These are phyloP conservation scores for Drosophila dives DNA, from an alignment of 2,888 invertebrate genomes.

Conservation along the genomic window DNA sequence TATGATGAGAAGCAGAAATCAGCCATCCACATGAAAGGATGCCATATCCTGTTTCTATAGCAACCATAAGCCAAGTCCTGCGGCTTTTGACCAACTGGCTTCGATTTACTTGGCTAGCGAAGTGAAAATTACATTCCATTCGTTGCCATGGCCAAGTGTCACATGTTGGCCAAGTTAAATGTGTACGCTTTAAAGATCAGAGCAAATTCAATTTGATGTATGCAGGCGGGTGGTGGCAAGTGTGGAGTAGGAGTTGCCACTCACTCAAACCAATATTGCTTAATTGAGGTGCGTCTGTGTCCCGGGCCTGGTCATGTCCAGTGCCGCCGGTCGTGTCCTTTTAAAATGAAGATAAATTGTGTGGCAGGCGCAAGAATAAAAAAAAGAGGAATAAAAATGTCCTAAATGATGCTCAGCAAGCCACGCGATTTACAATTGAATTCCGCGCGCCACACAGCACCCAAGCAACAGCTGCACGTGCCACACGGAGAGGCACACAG, in stretches of 20 bases:
- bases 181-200: constrained; percentile 42
- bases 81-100: background rate
- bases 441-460: constrained; percentile 14
- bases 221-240: constrained; percentile 30
- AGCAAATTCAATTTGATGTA: constrained; percentile 58
- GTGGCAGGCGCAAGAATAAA: constrained; percentile 2
- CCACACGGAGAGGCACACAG: background rate
- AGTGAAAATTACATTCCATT: constrained; percentile 17
- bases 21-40: background rate
- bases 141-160: constrained; percentile 5
- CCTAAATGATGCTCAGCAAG: constrained; percentile 26
- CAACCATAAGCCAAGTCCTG: background rate
- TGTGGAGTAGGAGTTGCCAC: constrained; percentile 6
- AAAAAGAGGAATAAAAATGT: constrained; percentile 9
- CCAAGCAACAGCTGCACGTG: constrained; percentile 1
- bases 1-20: too few species aligned
- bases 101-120: constrained; percentile 36
- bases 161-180: constrained; percentile 31
- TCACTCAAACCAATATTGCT: constrained; percentile 18
- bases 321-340: too few species aligned
- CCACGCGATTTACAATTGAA: constrained; percentile 54
- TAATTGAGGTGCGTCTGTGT: constrained; percentile 51
- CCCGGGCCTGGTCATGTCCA: background rate
- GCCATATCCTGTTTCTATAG: background rate
- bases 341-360: constrained; percentile 66